A percentile compares a stretch with the other conserved stretches of the same genome.
Conservation (phyloP, 2,888 invertebrate genomes). For the Drosophila fungiperda region DNA sequence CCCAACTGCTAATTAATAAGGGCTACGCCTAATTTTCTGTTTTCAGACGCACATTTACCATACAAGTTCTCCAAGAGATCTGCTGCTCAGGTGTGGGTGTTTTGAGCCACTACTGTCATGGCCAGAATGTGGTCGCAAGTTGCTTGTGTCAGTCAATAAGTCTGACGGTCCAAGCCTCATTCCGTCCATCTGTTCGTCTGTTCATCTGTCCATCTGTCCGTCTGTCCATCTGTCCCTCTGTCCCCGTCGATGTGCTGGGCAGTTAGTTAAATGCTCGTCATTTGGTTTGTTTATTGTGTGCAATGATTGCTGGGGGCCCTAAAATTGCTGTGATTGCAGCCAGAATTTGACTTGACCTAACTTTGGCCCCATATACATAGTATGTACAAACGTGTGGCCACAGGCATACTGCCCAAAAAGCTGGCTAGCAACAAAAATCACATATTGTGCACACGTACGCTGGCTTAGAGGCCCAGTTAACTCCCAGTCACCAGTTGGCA, state of each 20-base stretch:
- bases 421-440: slow-evolving; percentile 73
- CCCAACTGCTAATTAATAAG: slow-evolving; percentile 65
- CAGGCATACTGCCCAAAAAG: slow-evolving; percentile 69
- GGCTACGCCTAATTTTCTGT: slow-evolving; percentile 45
- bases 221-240: slow-evolving; percentile 6
- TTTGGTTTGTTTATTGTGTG: slow-evolving; percentile 78
- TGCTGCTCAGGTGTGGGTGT: slow-evolving; percentile 1
- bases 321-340: slow-evolving; percentile 75
- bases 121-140: slow-evolving; percentile 56
- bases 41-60: slow-evolving; percentile 9
- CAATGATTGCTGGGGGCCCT: slow-evolving; percentile 72
- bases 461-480: slow-evolving; percentile 52
- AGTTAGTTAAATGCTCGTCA: slow-evolving; percentile 80
- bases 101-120: slow-evolving; percentile 52
- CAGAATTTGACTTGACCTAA: slow-evolving; percentile 60
- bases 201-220: neutral
- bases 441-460: slow-evolving; percentile 75
- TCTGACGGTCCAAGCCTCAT: neutral
- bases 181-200: neutral
- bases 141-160: slow-evolving; percentile 42
- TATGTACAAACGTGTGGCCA: slow-evolving; percentile 17
- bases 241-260: slow-evolving; percentile 37
- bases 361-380: slow-evolving; percentile 21
- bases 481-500: slow-evolving; percentile 20
- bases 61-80: neutral